Conservation (phyloP, 2,888 invertebrate genomes). For the Hypolimnas misippus region DNA sequence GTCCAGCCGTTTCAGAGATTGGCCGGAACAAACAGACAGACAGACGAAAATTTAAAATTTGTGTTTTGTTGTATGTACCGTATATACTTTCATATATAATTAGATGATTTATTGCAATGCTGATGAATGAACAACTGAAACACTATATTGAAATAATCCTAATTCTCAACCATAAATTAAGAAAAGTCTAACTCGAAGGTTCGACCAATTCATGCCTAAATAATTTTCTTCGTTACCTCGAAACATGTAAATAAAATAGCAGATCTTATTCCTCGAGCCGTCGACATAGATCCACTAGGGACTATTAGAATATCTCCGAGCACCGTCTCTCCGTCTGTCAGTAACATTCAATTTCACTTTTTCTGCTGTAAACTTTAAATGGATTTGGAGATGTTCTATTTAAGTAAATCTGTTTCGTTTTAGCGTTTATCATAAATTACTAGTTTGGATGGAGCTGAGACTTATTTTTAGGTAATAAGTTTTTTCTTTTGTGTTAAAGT, state of each 20-base stretch:
- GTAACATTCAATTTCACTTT: constrained; percentile 17
- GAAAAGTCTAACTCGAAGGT: too few relatives aligned
- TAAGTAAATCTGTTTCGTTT: constrained; percentile 8
- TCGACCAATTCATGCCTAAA: neutral
- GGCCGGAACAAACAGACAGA: too few relatives aligned
- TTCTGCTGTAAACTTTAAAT: constrained; percentile 23
- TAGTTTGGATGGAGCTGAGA: neutral
- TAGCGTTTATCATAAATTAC: neutral
- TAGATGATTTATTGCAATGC: too few relatives aligned
- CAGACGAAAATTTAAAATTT: too few relatives aligned
- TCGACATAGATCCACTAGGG: constrained; percentile 20
- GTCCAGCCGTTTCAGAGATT: too few relatives aligned
- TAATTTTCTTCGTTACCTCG: neutral
- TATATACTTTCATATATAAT: too few relatives aligned
- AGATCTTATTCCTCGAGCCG: constrained; percentile 13
- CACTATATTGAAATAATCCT: too few relatives aligned
- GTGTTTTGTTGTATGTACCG: too few relatives aligned
- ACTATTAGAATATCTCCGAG: constrained; percentile 20
- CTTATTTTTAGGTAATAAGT: neutral
- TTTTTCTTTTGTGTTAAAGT: neutral
- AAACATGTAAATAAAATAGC: constrained; percentile 13
- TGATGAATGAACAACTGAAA: too few relatives aligned
- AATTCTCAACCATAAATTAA: too few relatives aligned
- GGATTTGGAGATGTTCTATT: constrained; percentile 15
- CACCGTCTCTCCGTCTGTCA: constrained; percentile 20